phyloP scores from a whole-genome alignment of 2,888 invertebrate species.

The Entomobrya multifasciata region DNA sequence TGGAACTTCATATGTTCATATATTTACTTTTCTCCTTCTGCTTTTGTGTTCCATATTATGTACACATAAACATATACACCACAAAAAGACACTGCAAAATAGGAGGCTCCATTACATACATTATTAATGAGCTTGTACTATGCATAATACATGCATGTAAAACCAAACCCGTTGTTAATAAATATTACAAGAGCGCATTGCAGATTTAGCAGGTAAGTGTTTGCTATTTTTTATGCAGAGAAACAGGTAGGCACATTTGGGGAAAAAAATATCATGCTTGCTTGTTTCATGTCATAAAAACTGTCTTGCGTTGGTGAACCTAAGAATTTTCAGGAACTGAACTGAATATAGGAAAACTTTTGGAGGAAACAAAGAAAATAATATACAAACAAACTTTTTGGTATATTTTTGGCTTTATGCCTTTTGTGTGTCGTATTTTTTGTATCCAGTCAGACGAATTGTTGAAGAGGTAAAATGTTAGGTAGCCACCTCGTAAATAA shows the following conservation, averaged over 20 bases:
- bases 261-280: slow-evolving; percentile 29
- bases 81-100: no score
- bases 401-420: slow-evolving; percentile 17
- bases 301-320: slow-evolving; percentile 17
- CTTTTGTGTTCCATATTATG: not conserved
- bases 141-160: slow-evolving; percentile 57
- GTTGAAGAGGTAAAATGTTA: not conserved
- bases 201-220: slow-evolving; percentile 4
- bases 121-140: slow-evolving; percentile 41
- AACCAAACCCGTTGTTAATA: not conserved
- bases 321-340: slow-evolving; percentile 18
- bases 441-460: not conserved
- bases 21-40: not conserved
- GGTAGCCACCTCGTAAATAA: slow-evolving; percentile 48
- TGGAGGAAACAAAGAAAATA: slow-evolving; percentile 38
- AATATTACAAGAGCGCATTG: not conserved
- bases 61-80: no score
- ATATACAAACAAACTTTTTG: not conserved
- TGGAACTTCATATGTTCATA: no score
- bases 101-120: slow-evolving; percentile 24
- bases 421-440: slow-evolving; percentile 23
- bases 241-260: not conserved
- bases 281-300: slow-evolving; percentile 25
- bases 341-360: slow-evolving; percentile 34
- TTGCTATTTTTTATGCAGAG: not conserved